Evolutionary conservation across 1,140 invertebrate species (phyloP), one percentile per base, ranked within the genome.

Genomic region (Tribolium madens): DNA sequence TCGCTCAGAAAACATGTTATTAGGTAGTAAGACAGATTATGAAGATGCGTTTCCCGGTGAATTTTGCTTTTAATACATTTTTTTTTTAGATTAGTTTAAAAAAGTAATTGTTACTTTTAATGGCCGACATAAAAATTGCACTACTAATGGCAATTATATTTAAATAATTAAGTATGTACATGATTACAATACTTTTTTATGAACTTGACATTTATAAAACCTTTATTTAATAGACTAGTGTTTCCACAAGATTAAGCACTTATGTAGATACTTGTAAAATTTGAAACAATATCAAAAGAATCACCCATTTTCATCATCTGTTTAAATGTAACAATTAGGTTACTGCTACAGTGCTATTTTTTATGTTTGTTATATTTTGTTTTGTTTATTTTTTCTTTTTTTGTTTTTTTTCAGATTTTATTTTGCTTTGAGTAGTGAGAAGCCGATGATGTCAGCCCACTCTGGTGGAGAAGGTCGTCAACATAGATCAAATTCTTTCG

Each of bases 401-500:
- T 64, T 64, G 33, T 75, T 75, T 36, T 15, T 17, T 76, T 76
- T 46, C 75, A 76, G 75, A 76, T 76, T 70, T 71, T 48, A 47
- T 47, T 71, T 71, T 71, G n/a, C 15, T 71, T 48, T 50, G 50
- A 31, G 15, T 15, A 18, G 17, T 72, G 42, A 15, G 12, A 21
- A 42, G 10, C 4, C 10, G 9, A 79, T n/a, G 73, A 84, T 84
- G 83, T 84, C 83, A 6, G 79, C 80, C 12, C 78, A 81, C 36
- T 82, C 83, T 73, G 80, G 80, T 73, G 83, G 79, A 71, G 78
- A 82, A 50, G 69, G 79, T 5, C 71, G 83, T 17, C 79, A 83
- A 68, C 83, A 83, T 64, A 72, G 83, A 42, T 84, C 83, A 60
- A 84, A 84, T 76, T 84, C 83, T 18, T 73, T 84, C 48, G 83